A percentile compares a stretch with the other conserved stretches of the same genome.
Evolutionary conservation across 1,140 invertebrate species (phyloP).

Genomic region (Zophobas atratus): DNA sequence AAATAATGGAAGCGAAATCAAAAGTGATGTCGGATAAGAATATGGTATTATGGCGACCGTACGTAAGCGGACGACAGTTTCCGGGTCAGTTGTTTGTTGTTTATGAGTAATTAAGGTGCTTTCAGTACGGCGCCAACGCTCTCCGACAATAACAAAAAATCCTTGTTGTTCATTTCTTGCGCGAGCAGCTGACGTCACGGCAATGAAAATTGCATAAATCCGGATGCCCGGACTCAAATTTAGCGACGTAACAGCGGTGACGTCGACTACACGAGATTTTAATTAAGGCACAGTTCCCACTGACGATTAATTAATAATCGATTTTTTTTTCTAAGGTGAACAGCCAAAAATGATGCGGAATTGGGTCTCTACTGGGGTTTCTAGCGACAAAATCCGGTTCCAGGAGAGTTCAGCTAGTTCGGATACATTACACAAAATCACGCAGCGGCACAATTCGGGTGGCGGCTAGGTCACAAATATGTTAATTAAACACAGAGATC

Average conservation of each 20-base stretch:
- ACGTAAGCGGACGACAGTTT: slow-evolving; percentile 7
- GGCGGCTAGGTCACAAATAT: too few species aligned
- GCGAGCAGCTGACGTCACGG: slow-evolving; percentile 7
- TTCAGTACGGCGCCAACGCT: slow-evolving; percentile 20
- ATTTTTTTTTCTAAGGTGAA: too few species aligned
- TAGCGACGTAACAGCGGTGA: slow-evolving; percentile 1
- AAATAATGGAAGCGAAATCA: background rate
- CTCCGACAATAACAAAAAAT: slow-evolving; percentile 25
- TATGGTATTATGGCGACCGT: background rate
- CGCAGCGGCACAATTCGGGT: too few species aligned
- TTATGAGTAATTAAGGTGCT: slow-evolving; percentile 43
- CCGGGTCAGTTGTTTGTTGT: slow-evolving; percentile 22
- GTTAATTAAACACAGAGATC: too few species aligned
- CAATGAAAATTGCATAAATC: background rate
- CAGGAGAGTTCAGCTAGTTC: too few species aligned
- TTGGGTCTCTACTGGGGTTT: too few species aligned
- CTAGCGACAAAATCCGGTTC: too few species aligned
- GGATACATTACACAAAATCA: too few species aligned
- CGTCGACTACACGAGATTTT: background rate
- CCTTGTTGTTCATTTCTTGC: slow-evolving; percentile 17
- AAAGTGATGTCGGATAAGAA: background rate
- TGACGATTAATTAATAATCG: background rate
- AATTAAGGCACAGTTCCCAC: background rate
- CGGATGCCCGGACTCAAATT: too few species aligned
- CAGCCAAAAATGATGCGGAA: too few species aligned